phyloP scores from a whole-genome alignment of 2,113 vertebrate genomes.

The Falco punctatus region DNA sequence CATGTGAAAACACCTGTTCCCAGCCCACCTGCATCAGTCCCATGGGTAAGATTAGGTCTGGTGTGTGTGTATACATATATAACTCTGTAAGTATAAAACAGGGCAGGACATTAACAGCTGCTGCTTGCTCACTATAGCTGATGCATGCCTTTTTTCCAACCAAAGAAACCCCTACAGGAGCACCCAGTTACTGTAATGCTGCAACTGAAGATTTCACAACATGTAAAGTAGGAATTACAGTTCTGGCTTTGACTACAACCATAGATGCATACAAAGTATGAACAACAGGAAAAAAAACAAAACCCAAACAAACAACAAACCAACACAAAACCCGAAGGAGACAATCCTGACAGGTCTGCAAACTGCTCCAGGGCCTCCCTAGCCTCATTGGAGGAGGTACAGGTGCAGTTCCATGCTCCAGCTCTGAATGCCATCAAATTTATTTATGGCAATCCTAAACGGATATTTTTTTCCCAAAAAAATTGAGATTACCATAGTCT shows the following conservation, averaged over 20 bases:
- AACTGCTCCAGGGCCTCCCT: background rate
- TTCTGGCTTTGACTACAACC: background rate
- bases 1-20: background rate
- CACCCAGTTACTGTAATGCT: no score
- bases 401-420: background rate
- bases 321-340: background rate
- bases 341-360: background rate
- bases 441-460: background rate
- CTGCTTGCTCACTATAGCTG: background rate
- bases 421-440: background rate
- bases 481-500: background rate
- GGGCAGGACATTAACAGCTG: background rate
- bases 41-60: background rate
- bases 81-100: no score
- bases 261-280: rapidly evolving
- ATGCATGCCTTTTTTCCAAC: background rate
- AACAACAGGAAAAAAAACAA: background rate
- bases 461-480: no score
- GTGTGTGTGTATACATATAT: no score
- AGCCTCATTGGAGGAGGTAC: background rate
- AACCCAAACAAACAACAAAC: background rate
- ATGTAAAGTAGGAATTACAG: background rate
- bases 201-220: background rate
- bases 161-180: background rate
- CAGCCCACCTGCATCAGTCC: background rate